phyloP scores from a whole-genome alignment of 2,113 vertebrate species.

The pig (Sus scrofa) region DNA sequence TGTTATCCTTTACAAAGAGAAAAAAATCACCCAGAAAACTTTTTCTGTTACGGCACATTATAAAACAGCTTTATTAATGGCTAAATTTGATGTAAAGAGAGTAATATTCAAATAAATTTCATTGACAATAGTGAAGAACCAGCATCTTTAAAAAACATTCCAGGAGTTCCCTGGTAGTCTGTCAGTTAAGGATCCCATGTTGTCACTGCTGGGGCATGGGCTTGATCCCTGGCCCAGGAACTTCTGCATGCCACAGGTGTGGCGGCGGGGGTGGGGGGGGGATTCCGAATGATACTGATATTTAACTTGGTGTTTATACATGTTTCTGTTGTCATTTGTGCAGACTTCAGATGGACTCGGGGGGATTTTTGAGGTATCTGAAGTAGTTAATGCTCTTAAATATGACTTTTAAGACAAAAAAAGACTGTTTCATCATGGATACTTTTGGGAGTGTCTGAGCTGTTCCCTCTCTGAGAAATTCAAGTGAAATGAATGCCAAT shows the following conservation, averaged over 20 bases:
- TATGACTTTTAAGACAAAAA: neutral
- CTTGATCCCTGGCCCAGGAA: too few relatives aligned
- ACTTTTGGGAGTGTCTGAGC: neutral
- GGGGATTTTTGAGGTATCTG: neutral
- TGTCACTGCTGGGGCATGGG: too few relatives aligned
- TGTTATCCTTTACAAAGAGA: conserved; percentile 40
- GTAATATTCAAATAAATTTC: conserved; percentile 28
- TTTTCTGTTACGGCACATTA: conserved; percentile 50
- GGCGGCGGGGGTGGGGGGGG: too few relatives aligned
- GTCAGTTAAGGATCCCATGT: too few relatives aligned
- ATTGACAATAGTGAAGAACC: neutral
- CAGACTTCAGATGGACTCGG: neutral
- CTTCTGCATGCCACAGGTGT: too few relatives aligned
- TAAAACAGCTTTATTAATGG: conserved; percentile 31
- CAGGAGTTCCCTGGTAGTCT: too few relatives aligned
- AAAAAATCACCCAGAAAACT: neutral
- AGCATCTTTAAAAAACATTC: neutral
- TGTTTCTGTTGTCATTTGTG: neutral
- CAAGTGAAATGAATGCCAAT: neutral
- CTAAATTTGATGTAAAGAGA: neutral
- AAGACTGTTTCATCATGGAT: neutral
- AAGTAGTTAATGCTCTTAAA: neutral
- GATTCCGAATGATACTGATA: neutral
- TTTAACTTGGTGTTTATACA: neutral
- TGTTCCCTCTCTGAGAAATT: neutral